Conservation (phyloP, 2,888 invertebrate species). For the Blastobasis lacticolella region DNA sequence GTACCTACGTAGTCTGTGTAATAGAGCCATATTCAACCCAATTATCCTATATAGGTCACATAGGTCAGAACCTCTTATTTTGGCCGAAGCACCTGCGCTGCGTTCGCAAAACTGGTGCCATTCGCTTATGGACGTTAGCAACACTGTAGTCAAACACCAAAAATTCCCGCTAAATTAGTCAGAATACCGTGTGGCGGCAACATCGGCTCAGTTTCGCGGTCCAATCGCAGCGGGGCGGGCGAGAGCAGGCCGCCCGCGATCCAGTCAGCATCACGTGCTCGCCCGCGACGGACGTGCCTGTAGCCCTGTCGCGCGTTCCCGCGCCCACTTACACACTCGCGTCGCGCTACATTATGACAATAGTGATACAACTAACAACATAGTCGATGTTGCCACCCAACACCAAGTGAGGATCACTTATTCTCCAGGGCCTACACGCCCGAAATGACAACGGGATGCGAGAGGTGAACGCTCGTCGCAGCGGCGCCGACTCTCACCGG, state of each 20-base stretch:
- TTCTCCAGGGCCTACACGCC: slow-evolving; percentile 19
- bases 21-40: too few species aligned
- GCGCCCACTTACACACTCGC: slow-evolving; percentile 61
- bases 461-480: slow-evolving; percentile 72
- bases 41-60: too few species aligned
- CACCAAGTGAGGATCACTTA: slow-evolving; percentile 35
- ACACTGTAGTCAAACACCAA: not conserved
- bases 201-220: slow-evolving; percentile 36
- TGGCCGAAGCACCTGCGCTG: too few species aligned
- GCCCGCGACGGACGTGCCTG: slow-evolving; percentile 46
- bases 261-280: slow-evolving; percentile 71
- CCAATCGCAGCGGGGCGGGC: slow-evolving; percentile 22
- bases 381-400: slow-evolving; percentile 47
- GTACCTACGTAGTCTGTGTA: too few species aligned
- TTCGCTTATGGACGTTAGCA: too few species aligned
- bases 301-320: slow-evolving; percentile 42
- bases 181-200: slow-evolving; percentile 41
- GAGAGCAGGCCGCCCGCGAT: slow-evolving; percentile 13
- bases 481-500: slow-evolving; percentile 71
- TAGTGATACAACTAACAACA: slow-evolving; percentile 50
- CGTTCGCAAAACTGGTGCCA: too few species aligned
- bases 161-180: slow-evolving; percentile 29
- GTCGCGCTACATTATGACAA: slow-evolving; percentile 57
- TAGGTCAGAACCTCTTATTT: too few species aligned
- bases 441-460: slow-evolving; percentile 53